A percentile compares a stretch with the other conserved stretches of the same genome.
Evolutionary conservation across 2,888 invertebrate genomes (phyloP).

Genomic region (Ophonus ardosiacus): DNA sequence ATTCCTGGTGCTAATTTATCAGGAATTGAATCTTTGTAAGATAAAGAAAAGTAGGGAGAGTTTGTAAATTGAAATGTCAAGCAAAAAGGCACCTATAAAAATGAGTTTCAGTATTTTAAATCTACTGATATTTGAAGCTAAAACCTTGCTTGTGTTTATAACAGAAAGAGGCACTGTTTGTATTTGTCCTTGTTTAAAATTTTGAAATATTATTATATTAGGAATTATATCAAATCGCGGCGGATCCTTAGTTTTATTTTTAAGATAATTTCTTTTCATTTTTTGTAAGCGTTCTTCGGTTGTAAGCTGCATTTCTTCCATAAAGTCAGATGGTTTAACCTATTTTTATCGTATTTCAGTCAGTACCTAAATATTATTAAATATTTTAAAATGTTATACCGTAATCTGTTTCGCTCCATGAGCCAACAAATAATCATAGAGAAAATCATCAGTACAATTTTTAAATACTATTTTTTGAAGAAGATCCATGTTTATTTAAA

Average conservation of each 20-base stretch:
- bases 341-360: conserved; percentile 62
- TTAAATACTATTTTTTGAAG: conserved; percentile 40
- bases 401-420: neutral
- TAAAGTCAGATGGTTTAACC: conserved; percentile 72
- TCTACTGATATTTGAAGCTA: neutral
- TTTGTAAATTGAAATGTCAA: conserved; percentile 77
- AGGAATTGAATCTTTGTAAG: conserved; percentile 74
- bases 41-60: conserved; percentile 77
- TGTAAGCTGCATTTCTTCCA: conserved; percentile 71
- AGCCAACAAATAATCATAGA: neutral
- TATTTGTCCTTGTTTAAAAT: conserved; percentile 77
- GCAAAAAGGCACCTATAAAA: conserved; percentile 77
- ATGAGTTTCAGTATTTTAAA: conserved; percentile 6
- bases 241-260: conserved; percentile 59
- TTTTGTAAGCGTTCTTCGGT: conserved; percentile 71
- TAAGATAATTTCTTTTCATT: conserved; percentile 68
- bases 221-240: conserved; percentile 63
- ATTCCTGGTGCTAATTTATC: conserved; percentile 85
- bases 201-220: conserved; percentile 74
- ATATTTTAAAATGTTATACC: conserved; percentile 21
- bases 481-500: conserved; percentile 49
- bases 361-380: neutral
- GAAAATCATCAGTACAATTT: conserved; percentile 22
- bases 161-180: conserved; percentile 78
- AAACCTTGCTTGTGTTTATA: conserved; percentile 79